A percentile compares a stretch with the other conserved stretches of the same genome.
Evolutionary conservation across 92 coral and sea anemone species (phyloP).

Genomic region (Umimayanthus kanabou): DNA sequence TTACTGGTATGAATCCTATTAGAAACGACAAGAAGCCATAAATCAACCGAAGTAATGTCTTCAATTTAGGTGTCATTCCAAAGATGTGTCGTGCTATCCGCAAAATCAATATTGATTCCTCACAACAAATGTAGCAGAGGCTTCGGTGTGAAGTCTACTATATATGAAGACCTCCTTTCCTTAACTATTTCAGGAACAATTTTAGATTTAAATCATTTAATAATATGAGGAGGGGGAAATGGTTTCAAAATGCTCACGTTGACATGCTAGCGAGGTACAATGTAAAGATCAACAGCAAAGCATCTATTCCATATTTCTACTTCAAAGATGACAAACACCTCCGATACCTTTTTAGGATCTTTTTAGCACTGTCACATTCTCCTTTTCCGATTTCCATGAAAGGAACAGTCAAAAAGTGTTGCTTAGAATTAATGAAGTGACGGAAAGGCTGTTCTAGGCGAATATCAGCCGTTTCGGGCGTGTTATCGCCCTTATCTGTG

Average conservation of each 20-base stretch:
- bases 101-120: constrained; percentile 17
- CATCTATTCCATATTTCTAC: not conserved
- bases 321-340: constrained; percentile 12
- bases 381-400: constrained; percentile 13
- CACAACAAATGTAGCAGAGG: constrained; percentile 4
- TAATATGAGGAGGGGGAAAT: not conserved
- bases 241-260: not conserved
- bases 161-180: not conserved
- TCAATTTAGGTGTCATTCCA: constrained; percentile 28
- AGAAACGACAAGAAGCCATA: constrained; percentile 35
- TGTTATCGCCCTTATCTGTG: constrained; percentile 38
- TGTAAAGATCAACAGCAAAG: not conserved
- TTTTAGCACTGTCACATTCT: not conserved
- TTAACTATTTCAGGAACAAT: not conserved
- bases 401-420: constrained; percentile 11
- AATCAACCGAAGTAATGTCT: constrained; percentile 27
- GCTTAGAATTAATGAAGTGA: constrained; percentile 37
- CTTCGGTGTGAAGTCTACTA: not conserved
- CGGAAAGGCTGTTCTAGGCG: constrained; percentile 21
- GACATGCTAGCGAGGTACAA: not conserved
- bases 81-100: constrained; percentile 5
- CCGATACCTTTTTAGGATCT: not conserved
- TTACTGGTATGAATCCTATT: not conserved
- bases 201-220: not conserved
- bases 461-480: constrained; percentile 23